phyloP scores from a whole-genome alignment of 2,113 vertebrate genomes.

The Microtus ochrogaster region DNA sequence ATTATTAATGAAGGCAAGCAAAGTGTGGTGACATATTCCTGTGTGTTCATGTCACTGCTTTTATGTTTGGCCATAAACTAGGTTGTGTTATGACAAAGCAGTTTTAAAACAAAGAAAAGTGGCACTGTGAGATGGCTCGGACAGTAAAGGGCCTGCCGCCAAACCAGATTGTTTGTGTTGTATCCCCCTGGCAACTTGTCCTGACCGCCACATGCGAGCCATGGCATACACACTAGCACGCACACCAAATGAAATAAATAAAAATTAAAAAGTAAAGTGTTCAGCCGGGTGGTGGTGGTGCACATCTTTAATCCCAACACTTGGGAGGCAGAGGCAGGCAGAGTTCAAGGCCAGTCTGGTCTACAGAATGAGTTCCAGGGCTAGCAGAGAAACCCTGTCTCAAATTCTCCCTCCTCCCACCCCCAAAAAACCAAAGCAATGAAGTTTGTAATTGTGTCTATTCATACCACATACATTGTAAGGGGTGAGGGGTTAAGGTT shows the following conservation, averaged over 20 bases:
- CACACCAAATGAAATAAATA: background rate
- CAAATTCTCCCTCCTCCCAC: no score
- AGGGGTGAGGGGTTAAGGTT: constrained; percentile 79
- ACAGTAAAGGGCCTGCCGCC: background rate
- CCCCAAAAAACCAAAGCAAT: background rate
- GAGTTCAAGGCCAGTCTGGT: background rate
- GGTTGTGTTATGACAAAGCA: constrained; percentile 25
- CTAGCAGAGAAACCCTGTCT: background rate
- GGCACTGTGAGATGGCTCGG: background rate
- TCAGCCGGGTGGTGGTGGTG: background rate
- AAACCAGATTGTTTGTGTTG: background rate
- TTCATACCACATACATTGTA: constrained; percentile 54
- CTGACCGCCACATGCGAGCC: background rate
- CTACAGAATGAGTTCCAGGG: background rate
- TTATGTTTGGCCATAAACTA: background rate
- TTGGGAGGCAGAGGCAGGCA: background rate
- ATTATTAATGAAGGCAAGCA: background rate
- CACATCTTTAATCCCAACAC: background rate
- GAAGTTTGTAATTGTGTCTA: background rate
- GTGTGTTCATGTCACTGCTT: background rate
- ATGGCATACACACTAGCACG: background rate
- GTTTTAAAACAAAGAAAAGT: constrained; percentile 17
- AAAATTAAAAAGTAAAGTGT: background rate
- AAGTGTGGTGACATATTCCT: background rate
- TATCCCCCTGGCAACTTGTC: background rate